Conservation (phyloP, 2,888 invertebrate genomes). For the Tubulanus polymorphus region DNA sequence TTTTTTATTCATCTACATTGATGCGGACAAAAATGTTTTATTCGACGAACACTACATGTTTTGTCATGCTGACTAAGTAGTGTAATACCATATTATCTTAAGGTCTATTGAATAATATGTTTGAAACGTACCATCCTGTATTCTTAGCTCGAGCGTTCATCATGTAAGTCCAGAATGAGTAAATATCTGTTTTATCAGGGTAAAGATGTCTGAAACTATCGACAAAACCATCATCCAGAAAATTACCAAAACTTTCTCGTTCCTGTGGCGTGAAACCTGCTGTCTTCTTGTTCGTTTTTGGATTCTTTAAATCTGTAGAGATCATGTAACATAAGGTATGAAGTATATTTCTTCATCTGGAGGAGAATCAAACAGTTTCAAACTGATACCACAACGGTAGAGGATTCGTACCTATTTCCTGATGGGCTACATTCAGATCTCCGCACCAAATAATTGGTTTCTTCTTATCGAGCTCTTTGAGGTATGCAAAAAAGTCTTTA, state of each 20-base stretch:
- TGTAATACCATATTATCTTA: too few species aligned
- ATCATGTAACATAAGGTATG: not conserved
- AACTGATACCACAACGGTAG: not conserved
- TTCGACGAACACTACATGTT: too few species aligned
- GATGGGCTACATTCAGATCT: constrained; percentile 96
- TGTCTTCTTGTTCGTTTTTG: constrained; percentile 79
- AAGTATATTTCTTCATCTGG: constrained; percentile 2
- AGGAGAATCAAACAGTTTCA: too few species aligned
- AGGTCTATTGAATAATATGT: too few species aligned
- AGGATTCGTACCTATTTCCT: constrained; percentile 72
- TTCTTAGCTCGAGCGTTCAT: constrained; percentile 80
- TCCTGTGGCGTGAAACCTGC: constrained; percentile 97
- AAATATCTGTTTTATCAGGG: constrained; percentile 76
- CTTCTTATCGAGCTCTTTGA: constrained; percentile 74
- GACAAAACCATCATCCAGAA: constrained; percentile 70
- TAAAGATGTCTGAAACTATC: constrained; percentile 84
- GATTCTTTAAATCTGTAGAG: constrained; percentile 86
- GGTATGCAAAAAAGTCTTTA: constrained; percentile 70
- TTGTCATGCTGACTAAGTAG: too few species aligned
- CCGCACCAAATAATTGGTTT: constrained; percentile 95
- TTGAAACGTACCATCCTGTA: constrained; percentile 84
- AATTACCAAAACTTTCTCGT: constrained; percentile 80
- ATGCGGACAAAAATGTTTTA: too few species aligned
- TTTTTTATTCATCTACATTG: too few species aligned
- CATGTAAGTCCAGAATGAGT: constrained; percentile 96